Base-by-base conservation (phyloP, 2,113 vertebrate species). In the Paradoxurus hermaphroditus region DNA sequence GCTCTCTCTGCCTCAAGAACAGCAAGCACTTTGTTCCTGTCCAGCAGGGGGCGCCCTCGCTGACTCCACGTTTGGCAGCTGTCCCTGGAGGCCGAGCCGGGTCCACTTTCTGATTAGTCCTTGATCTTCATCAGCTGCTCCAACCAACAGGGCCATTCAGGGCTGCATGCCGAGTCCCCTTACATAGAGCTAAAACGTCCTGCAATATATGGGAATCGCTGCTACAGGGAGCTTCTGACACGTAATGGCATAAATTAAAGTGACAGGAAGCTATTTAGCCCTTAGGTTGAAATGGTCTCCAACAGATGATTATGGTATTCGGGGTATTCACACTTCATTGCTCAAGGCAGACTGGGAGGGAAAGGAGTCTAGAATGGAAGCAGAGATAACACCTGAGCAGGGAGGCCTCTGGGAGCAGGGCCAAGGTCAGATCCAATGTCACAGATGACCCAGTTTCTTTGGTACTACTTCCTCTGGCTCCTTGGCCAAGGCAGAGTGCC, bases 211-310 rank as follows among this genome's bases (percentile, higher is more conserved):
- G 86, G 77, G 70, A 79, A 63, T 25, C 68, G 86, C 86, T 84
- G 75, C 88, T 87, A 9, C 67, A n/a, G 44, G 83, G 87, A 97
- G 67, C 79, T 36, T 31, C 68, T 39, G 46, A 79, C 92, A 79
- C 14, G 21, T 68, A 31, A 59, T 78, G 67, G 59, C 70, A 78
- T 93, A 95, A 92, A 95, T 96, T 95, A 88, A 85, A 95, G 83
- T 88, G 93, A 92, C 90, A 95, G 86, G 73, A 95, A 97, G 72
- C 86, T 78, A 82, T 73, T 96, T 51, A 81, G 88, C 78, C 44
- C 75, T 90, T 56, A 44, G 77, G 86, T 87, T 25, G 62, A 65
- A 90, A 86, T 27, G 65, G 44, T 91, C 79, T 93, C 91, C 85
- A 93, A 85, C 44, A 78, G 85, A 83, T 90, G 88, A 97, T 92